A percentile compares a stretch with the other conserved stretches of the same genome.
Evolutionary conservation across 1,140 invertebrate genomes (phyloP).

Genomic region (Theocolax elegans): DNA sequence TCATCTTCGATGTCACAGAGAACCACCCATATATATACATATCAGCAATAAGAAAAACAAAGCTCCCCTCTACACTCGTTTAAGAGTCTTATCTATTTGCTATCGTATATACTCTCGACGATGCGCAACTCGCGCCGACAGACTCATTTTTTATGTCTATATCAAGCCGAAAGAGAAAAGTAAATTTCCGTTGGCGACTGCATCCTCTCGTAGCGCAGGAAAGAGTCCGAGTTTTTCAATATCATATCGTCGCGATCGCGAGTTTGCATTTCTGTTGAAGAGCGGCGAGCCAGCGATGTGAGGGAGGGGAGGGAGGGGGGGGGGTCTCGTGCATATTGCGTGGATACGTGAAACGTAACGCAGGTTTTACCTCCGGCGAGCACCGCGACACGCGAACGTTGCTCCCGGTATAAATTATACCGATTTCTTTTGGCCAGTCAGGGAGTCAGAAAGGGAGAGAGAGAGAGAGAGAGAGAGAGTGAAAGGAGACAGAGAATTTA

Average conservation of each 20-base stretch:
- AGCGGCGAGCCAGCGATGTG: background rate
- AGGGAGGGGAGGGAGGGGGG: background rate
- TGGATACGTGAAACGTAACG: slow-evolving; percentile 32
- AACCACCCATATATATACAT: too few relatives aligned
- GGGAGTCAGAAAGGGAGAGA: background rate
- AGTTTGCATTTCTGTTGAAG: background rate
- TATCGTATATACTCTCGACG: too few relatives aligned
- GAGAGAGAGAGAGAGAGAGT: background rate
- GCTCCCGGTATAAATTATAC: slow-evolving; percentile 65
- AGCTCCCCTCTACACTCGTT: too few relatives aligned
- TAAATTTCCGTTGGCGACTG: too few relatives aligned
- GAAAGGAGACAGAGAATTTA: slow-evolving; percentile 29
- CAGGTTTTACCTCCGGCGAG: background rate
- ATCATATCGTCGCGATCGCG: slow-evolving; percentile 25
- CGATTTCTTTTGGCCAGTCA: slow-evolving; percentile 65
- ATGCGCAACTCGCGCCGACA: too few relatives aligned
- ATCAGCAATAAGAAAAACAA: too few relatives aligned
- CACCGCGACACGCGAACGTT: slow-evolving; percentile 60
- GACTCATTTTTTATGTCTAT: too few relatives aligned
- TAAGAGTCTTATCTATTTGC: too few relatives aligned
- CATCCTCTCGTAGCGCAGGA: too few relatives aligned
- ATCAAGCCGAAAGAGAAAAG: too few relatives aligned
- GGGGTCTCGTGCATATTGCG: slow-evolving; percentile 17
- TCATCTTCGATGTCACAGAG: too few relatives aligned
- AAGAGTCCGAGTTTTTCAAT: slow-evolving; percentile 20